These are phyloP conservation scores for Leptinotarsa defecta DNA, from an alignment of 1,140 invertebrate species.

Conservation along the genomic window DNA sequence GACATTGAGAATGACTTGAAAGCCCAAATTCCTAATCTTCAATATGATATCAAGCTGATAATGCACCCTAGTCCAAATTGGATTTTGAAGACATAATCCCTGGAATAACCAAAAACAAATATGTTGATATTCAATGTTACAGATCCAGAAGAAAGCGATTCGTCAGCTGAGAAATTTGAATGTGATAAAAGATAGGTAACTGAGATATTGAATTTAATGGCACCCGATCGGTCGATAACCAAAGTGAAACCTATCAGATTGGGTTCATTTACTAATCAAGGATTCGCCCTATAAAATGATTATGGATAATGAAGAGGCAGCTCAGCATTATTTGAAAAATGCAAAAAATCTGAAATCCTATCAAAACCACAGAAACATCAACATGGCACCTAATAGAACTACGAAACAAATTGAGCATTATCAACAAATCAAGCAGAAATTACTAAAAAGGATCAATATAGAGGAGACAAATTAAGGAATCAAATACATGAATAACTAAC, in stretches of 20 bases:
- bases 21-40: not conserved
- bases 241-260: constrained; percentile 1
- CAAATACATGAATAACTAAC: not conserved
- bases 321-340: not conserved
- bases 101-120: not conserved
- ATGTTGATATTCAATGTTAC: constrained; percentile 1
- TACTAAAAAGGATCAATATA: constrained; percentile 2
- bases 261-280: not conserved
- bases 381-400: constrained; percentile 8
- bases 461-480: constrained; percentile 13
- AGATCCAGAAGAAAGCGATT: not conserved
- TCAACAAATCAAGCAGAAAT: constrained; percentile 11
- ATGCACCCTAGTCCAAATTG: not conserved
- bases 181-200: not conserved
- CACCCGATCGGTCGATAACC: not conserved
- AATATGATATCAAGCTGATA: constrained; percentile 1
- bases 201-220: not conserved
- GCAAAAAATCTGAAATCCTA: not conserved
- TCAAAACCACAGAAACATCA: constrained; percentile 9
- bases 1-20: constrained; percentile 6
- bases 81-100: constrained; percentile 9
- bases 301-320: constrained; percentile 15
- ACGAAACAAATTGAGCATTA: constrained; percentile 18
- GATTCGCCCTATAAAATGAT: constrained; percentile 12
- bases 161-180: constrained; percentile 6